phyloP scores from a whole-genome alignment of 2,797 vertebrate genomes.

The Podarcis siculus region DNA sequence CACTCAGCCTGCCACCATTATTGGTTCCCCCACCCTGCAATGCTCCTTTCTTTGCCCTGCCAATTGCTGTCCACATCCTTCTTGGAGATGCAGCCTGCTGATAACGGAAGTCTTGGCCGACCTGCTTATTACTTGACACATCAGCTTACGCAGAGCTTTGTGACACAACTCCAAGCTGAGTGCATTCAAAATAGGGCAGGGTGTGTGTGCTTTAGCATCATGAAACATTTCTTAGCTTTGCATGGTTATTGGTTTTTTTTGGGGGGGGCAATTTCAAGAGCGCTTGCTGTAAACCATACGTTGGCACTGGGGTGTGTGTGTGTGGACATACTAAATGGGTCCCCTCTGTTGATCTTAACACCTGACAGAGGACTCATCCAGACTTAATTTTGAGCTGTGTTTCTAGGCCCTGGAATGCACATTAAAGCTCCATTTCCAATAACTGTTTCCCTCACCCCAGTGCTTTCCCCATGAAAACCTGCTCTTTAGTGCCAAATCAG shows the following conservation, averaged over 20 bases:
- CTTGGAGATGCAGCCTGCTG: conserved; percentile 51
- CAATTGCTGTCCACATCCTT: conserved; percentile 57
- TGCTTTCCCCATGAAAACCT: too few relatives aligned
- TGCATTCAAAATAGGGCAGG: neutral
- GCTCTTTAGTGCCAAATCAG: too few relatives aligned
- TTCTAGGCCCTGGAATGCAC: too few relatives aligned
- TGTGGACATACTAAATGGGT: neutral
- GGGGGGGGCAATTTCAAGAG: too few relatives aligned
- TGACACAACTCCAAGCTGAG: too few relatives aligned
- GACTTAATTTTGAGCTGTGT: too few relatives aligned
- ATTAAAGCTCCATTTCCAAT: too few relatives aligned
- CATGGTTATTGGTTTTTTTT: too few relatives aligned
- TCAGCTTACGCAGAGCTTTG: conserved; percentile 6
- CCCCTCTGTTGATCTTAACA: too few relatives aligned
- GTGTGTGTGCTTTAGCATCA: neutral
- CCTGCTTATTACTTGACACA: conserved; percentile 40
- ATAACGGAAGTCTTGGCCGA: conserved; percentile 54
- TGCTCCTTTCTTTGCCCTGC: neutral
- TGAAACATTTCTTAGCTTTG: neutral
- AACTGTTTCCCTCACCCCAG: too few relatives aligned
- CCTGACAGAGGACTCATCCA: too few relatives aligned
- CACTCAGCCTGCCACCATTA: neutral
- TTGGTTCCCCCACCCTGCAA: neutral
- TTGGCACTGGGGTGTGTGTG: too few relatives aligned
- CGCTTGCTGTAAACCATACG: accelerated